These are phyloP conservation scores for Scaptomyza flava DNA, from an alignment of 2,888 invertebrate genomes.

Conservation along the genomic window DNA sequence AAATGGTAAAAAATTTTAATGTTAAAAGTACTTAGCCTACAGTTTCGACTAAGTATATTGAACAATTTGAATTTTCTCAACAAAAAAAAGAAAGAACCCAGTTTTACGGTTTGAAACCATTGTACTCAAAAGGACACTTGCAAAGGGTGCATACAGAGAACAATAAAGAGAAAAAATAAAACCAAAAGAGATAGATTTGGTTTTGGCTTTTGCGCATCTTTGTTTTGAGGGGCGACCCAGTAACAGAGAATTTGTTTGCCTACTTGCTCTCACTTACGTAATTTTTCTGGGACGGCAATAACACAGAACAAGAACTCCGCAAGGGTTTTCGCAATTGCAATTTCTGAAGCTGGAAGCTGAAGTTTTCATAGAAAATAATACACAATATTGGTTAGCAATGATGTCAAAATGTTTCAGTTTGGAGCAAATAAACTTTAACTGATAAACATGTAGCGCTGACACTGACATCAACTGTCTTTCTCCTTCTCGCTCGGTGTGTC, in stretches of 20 bases:
- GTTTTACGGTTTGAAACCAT: background rate
- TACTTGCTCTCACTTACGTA: constrained; percentile 55
- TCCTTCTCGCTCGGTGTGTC: constrained; percentile 8
- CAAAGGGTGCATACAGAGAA: background rate
- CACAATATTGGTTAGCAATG: background rate
- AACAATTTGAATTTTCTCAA: too few species aligned
- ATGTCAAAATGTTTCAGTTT: constrained; percentile 20
- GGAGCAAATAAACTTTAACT: constrained; percentile 12
- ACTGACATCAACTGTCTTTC: constrained; percentile 5
- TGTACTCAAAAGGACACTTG: background rate
- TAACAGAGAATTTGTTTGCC: constrained; percentile 26
- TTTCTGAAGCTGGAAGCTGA: too few species aligned
- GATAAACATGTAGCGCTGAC: background rate
- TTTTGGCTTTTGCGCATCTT: constrained; percentile 41
- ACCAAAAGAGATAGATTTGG: background rate
- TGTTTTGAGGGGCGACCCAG: constrained; percentile 36
- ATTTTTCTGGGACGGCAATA: constrained; percentile 47
- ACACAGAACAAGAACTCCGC: constrained; percentile 12
- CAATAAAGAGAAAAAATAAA: background rate
- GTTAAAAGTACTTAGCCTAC: too few species aligned
- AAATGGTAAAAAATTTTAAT: too few species aligned
- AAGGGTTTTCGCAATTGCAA: constrained; percentile 11
- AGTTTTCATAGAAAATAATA: background rate
- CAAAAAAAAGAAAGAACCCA: background rate
- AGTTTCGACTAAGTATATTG: too few species aligned